These are phyloP conservation scores for Pelagia noctiluca DNA, from an alignment of 30 jellyfish, hydroid and myxozoan genomes.

Conservation along the genomic window DNA sequence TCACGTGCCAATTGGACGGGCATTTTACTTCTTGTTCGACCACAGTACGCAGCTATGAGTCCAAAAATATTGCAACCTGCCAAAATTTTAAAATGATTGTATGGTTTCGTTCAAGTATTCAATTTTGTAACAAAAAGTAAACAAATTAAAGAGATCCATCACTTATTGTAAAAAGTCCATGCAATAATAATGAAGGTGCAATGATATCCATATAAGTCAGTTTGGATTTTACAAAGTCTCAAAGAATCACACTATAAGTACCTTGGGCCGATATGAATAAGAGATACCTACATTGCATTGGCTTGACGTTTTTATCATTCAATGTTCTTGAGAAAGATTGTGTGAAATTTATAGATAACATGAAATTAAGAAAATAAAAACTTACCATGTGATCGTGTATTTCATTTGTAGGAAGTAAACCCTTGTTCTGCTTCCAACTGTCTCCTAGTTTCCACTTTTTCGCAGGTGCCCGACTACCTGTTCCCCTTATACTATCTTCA, in stretches of 20 bases:
- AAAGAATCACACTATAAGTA: too few relatives aligned
- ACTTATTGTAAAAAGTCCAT: too few relatives aligned
- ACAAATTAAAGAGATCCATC: too few relatives aligned
- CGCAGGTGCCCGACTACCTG: constrained; percentile 19
- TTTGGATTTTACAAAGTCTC: too few relatives aligned
- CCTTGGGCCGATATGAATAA: not conserved
- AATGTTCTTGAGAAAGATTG: not conserved
- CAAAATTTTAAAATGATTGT: too few relatives aligned
- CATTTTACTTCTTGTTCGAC: not conserved
- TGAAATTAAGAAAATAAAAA: not conserved
- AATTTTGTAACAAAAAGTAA: too few relatives aligned
- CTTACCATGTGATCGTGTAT: constrained; percentile 5
- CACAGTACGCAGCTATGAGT: constrained; percentile 30
- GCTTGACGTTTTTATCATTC: not conserved
- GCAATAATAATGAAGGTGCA: too few relatives aligned
- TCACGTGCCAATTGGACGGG: constrained; percentile 33
- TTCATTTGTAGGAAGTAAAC: not conserved
- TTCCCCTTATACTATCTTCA: not conserved
- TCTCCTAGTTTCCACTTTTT: not conserved
- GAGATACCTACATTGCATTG: not conserved
- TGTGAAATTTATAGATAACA: not conserved
- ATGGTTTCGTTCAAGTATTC: too few relatives aligned
- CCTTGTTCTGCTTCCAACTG: constrained; percentile 13
- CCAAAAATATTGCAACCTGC: constrained; percentile 47
- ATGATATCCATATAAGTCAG: too few relatives aligned